Conservation (phyloP, 2,113 vertebrate species). For the Xiphophorus couchianus region DNA sequence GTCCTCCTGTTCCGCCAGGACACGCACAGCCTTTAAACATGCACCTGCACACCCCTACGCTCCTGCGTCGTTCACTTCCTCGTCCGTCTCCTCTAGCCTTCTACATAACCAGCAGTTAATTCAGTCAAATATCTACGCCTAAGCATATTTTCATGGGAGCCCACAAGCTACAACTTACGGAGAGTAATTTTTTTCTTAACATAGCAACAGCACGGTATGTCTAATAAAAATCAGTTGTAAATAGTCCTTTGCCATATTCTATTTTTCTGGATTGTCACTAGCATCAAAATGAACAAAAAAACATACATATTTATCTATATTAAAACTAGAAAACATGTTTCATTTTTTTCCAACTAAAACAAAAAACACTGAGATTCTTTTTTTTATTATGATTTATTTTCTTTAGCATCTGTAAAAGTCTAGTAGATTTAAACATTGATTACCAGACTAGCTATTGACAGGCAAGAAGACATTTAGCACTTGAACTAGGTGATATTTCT, state of each 20-base stretch:
- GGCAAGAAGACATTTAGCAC: conserved; percentile 30
- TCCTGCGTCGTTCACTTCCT: neutral
- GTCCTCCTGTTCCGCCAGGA: conserved; percentile 27
- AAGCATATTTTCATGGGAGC: conserved; percentile 39
- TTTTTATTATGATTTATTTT: neutral
- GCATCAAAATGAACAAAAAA: no score
- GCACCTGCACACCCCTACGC: neutral
- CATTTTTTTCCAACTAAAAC: no score
- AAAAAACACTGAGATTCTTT: no score
- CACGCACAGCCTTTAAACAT: conserved; percentile 16
- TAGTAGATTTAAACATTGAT: conserved; percentile 59
- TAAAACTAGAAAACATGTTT: no score
- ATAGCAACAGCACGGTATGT: no score
- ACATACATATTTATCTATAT: no score
- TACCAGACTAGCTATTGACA: conserved; percentile 32
- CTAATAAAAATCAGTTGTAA: no score
- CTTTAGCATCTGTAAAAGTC: conserved; percentile 24
- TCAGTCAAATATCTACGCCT: conserved; percentile 42
- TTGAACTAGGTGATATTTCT: conserved; percentile 48
- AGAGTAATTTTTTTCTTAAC: neutral
- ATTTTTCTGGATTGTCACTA: no score
- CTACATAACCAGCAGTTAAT: conserved; percentile 32
- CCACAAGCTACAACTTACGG: conserved; percentile 39
- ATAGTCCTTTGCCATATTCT: no score
- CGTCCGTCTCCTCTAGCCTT: conserved; percentile 4